These are phyloP conservation scores for Trachelus stipa DNA, from an alignment of 2,888 invertebrate species.

Conservation along the genomic window DNA sequence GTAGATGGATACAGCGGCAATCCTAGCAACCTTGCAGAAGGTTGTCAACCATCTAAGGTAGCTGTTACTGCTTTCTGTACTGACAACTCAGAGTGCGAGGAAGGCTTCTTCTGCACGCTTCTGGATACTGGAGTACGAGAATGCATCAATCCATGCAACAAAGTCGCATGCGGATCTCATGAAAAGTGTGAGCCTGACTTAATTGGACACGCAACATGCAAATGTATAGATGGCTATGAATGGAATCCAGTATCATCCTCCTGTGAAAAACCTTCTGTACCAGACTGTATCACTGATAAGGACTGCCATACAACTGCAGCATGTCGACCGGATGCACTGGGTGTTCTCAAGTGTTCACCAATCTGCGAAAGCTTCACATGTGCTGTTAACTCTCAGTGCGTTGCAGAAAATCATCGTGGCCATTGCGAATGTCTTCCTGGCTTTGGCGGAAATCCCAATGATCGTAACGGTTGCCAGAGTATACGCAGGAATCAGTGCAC, in stretches of 20 bases:
- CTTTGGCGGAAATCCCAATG: slow-evolving; percentile 90
- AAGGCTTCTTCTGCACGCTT: slow-evolving; percentile 76
- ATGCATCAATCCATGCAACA: slow-evolving; percentile 84
- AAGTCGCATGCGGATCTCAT: slow-evolving; percentile 84
- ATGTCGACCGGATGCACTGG: slow-evolving; percentile 86
- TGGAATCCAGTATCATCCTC: slow-evolving; percentile 86
- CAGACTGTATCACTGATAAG: slow-evolving; percentile 78
- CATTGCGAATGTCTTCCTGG: slow-evolving; percentile 87
- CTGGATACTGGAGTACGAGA: slow-evolving; percentile 74
- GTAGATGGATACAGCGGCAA: slow-evolving; percentile 84
- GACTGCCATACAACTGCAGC: slow-evolving; percentile 80
- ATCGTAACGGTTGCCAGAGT: slow-evolving; percentile 86
- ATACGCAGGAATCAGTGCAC: slow-evolving; percentile 80
- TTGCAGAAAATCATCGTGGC: slow-evolving; percentile 78
- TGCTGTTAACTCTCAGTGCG: slow-evolving; percentile 84
- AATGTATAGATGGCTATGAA: slow-evolving; percentile 81
- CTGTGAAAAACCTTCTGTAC: slow-evolving; percentile 89
- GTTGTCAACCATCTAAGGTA: slow-evolving; percentile 80
- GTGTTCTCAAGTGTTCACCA: slow-evolving; percentile 84
- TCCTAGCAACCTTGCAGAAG: slow-evolving; percentile 81
- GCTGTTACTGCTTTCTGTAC: slow-evolving; percentile 73
- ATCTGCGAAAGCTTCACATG: slow-evolving; percentile 87
- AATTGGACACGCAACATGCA: slow-evolving; percentile 79
- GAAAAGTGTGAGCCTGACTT: slow-evolving; percentile 80
- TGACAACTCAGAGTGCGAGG: slow-evolving; percentile 78